Evolutionary conservation across 2,888 invertebrate species (phyloP).

Genomic region (Idaea biselata): DNA sequence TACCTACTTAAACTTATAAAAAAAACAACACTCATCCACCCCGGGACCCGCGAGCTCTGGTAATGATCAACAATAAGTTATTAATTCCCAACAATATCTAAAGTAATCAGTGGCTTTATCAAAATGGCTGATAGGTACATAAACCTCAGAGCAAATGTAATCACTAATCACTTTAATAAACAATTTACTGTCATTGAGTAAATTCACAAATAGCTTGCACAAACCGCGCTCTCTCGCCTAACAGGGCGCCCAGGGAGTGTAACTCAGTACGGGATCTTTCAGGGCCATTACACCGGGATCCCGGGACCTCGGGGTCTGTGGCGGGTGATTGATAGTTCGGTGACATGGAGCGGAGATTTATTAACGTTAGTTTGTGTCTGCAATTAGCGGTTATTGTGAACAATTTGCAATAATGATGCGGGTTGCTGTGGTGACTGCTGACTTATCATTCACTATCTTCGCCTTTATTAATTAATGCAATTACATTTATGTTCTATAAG

Average conservation of each 20-base stretch:
- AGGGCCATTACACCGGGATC: background rate
- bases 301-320: background rate
- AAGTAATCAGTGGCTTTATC: no score
- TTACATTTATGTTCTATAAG: no score
- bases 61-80: no score
- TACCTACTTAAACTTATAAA: no score
- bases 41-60: no score
- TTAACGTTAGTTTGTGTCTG: background rate
- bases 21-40: no score
- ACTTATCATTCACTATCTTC: no score
- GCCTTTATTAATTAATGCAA: no score
- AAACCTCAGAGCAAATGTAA: no score
- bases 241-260: background rate
- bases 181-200: constrained; percentile 1
- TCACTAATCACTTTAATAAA: no score
- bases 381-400: background rate
- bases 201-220: background rate
- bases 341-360: background rate
- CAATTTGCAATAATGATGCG: background rate
- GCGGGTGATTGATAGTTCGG: background rate
- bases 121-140: no score
- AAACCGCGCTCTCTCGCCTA: background rate
- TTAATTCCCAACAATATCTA: no score
- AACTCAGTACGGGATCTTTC: background rate
- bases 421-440: background rate